Evolutionary conservation across 2,113 vertebrate species (phyloP).

Genomic region (Calidris pygmaea): DNA sequence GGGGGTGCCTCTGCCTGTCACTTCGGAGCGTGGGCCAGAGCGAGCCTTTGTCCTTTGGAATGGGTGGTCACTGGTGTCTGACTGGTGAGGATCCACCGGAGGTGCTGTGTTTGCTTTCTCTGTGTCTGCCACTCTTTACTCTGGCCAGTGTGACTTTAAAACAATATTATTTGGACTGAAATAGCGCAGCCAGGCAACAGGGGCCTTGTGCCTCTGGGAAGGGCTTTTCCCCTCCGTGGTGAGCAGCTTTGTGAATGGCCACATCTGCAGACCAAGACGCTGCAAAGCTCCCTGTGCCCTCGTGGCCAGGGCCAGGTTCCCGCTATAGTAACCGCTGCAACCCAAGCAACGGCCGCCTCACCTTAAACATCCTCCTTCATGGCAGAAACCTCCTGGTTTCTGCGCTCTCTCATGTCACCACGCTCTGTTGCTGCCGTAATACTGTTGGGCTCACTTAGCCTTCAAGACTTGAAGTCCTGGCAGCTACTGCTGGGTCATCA

Average conservation of each 20-base stretch:
- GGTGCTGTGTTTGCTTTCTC: not conserved
- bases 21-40: not conserved
- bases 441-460: not conserved
- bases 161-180: constrained; percentile 27
- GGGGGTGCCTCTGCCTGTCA: not conserved
- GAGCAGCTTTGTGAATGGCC: not conserved
- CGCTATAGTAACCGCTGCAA: not conserved
- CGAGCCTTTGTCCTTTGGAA: not conserved
- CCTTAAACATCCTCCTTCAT: not conserved
- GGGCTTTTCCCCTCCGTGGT: not conserved
- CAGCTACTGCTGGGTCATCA: not conserved
- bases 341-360: not conserved
- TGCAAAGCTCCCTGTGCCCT: not conserved
- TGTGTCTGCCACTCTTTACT: not conserved
- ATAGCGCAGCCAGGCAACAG: constrained; percentile 35
- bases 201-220: not conserved
- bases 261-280: not conserved
- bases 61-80: not conserved
- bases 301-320: not conserved
- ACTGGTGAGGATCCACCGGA: not conserved
- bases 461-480: not conserved
- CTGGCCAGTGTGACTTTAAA: constrained; percentile 5
- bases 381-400: not conserved
- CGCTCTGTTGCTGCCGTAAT: not conserved
- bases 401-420: not conserved